Base-by-base conservation (phyloP, 2,888 invertebrate species). In the Entomobrya multifasciata region DNA sequence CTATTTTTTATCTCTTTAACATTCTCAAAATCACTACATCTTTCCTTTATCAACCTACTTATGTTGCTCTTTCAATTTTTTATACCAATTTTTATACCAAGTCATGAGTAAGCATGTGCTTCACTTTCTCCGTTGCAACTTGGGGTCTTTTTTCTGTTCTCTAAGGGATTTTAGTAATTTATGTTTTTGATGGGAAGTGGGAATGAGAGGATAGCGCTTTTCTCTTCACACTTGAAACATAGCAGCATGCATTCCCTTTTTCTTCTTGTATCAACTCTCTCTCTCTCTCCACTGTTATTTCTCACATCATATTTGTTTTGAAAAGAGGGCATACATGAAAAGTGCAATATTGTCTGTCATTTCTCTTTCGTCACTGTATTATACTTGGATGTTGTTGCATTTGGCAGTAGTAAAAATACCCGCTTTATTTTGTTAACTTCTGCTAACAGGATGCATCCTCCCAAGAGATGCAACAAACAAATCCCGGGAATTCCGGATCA, bases 401-500 rank as follows among this genome's bases (percentile, higher is more conserved):
- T 70, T n/a, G 6, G 36, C 20, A 44, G n/a, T 25, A 27, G 25
- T 25, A 20, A 62, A 62, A 62, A 13, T 17, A 27, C 13, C 11
- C 41, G 4, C 11, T 67, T 6, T 57, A 4, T 57, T 20, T 22
- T 49, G 44, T 62, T 49, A 20, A 17, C 30, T 49, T 74, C 22
- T 70, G 44, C 85, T 84, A 76, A 78, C 87, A 89, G 90, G 91
- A 90, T 78, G 88, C 88, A 80, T 78, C 89, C 65, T 89, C 90
- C 88, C 91, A 90, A 80, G 91, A 91, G 89, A 90, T 90, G 86
- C 88, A 88, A 72, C 79, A 74, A 47, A 78, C 83, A 52, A 88
- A 88, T 83, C 89, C 83, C 85, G 88, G 89, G 70, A 87, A 76
- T 81, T 52, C 76, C 41, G 30, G 80, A 79, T 87, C 88, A 52